Conservation (phyloP, 2,888 invertebrate species). For the Cheilosia grossa region DNA sequence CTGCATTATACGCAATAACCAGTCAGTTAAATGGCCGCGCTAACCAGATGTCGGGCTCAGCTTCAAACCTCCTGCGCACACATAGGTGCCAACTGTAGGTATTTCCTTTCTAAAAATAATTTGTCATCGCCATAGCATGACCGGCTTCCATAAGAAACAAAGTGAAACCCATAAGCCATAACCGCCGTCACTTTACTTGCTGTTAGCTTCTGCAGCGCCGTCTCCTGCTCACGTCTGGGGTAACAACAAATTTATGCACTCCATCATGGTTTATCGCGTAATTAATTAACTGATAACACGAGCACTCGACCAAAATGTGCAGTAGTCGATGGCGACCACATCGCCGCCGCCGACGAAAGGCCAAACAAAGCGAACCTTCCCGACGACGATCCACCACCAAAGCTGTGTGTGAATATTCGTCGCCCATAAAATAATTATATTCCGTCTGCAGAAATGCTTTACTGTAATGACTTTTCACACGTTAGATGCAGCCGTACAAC, state of each 20-base stretch:
- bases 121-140: conserved; percentile 69
- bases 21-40: conserved; percentile 22
- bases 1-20: conserved; percentile 28
- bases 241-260: conserved; percentile 75
- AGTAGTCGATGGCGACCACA: conserved; percentile 48
- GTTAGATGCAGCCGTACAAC: conserved; percentile 42
- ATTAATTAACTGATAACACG: conserved; percentile 76
- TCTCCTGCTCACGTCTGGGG: conserved; percentile 2
- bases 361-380: conserved; percentile 41
- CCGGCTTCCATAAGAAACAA: conserved; percentile 60
- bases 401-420: conserved; percentile 36
- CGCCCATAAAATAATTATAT: conserved; percentile 72
- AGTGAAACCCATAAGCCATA: conserved; percentile 41
- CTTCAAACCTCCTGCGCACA: conserved; percentile 25
- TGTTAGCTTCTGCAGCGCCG: conserved; percentile 49
- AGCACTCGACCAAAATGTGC: conserved; percentile 68
- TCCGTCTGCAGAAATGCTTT: conserved; percentile 71
- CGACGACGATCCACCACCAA: neutral
- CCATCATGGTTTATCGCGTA: conserved; percentile 76
- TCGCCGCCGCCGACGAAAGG: conserved; percentile 30
- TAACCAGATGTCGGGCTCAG: conserved; percentile 58
- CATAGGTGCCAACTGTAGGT: conserved; percentile 13
- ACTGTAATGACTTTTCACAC: conserved; percentile 72
- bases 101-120: conserved; percentile 44
- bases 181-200: conserved; percentile 60